Conservation (phyloP, 2,797 vertebrate genomes). For the Micropoecilia bifurca region DNA sequence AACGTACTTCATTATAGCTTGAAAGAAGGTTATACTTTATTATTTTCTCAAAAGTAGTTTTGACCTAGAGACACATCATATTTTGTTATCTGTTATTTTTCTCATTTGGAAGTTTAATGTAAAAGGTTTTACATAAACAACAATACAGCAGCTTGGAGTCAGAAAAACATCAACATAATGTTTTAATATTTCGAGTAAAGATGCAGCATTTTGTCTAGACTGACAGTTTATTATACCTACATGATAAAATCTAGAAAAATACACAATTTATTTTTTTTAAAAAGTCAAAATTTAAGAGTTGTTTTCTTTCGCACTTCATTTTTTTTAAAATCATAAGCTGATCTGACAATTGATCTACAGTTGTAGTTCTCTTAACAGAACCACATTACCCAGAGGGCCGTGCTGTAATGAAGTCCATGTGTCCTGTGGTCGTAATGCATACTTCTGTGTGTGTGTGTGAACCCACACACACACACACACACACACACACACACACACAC, state of each 20-base stretch:
- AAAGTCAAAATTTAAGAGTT: not conserved
- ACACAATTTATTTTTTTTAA: not conserved
- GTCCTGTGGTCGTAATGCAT: constrained; percentile 67
- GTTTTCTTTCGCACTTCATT: constrained; percentile 1
- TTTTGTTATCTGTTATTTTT: not conserved
- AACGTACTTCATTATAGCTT: too few relatives aligned
- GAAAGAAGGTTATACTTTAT: too few relatives aligned
- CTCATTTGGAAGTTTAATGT: not conserved
- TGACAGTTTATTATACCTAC: not conserved
- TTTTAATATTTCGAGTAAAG: not conserved
- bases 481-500: constrained; percentile 12
- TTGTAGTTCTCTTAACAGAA: constrained; percentile 73
- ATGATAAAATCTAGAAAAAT: not conserved
- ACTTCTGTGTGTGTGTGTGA: constrained; percentile 26
- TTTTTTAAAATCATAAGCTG: not conserved
- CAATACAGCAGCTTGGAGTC: not conserved
- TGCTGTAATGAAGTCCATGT: constrained; percentile 80
- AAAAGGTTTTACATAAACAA: not conserved
- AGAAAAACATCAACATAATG: not conserved
- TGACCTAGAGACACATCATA: not conserved
- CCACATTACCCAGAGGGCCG: constrained; percentile 80
- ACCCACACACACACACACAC: constrained; percentile 39
- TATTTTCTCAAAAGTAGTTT: not conserved
- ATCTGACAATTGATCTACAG: constrained; percentile 68
- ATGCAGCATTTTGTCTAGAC: not conserved